phyloP scores from a whole-genome alignment of 2,113 vertebrate species.

The Campylomormyrus tamandua region DNA sequence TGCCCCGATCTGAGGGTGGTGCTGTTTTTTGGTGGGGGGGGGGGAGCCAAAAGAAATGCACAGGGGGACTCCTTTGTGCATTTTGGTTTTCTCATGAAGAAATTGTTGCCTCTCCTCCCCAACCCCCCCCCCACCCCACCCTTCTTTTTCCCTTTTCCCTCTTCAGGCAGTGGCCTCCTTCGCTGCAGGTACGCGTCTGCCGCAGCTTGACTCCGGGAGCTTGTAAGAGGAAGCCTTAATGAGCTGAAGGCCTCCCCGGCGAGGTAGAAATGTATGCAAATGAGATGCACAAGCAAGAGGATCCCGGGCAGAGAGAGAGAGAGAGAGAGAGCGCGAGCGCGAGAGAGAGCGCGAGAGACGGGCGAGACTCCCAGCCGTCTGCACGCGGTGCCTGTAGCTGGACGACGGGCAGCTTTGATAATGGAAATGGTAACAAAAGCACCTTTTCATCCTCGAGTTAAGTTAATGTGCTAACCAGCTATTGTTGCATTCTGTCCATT shows the following conservation, averaged over 20 bases:
- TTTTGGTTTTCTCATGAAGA: no score
- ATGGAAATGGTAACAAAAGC: constrained; percentile 83
- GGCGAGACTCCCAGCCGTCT: constrained; percentile 70
- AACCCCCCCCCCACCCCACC: constrained; percentile 34
- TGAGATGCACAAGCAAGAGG: constrained; percentile 90
- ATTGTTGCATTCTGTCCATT: constrained; percentile 66
- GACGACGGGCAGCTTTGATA: constrained; percentile 92
- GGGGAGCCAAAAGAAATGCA: no score
- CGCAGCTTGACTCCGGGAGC: constrained; percentile 84
- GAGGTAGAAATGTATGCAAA: constrained; percentile 94
- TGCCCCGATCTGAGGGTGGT: constrained; percentile 75
- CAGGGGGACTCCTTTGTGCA: no score
- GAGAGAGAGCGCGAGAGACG: constrained; percentile 57
- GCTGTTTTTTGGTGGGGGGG: constrained; percentile 6
- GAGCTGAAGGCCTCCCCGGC: constrained; percentile 84
- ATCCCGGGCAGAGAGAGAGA: constrained; percentile 77
- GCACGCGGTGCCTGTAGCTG: constrained; percentile 68
- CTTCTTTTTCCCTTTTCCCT: constrained; percentile 43
- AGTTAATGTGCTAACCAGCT: constrained; percentile 76
- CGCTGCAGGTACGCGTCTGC: constrained; percentile 85
- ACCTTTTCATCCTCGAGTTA: constrained; percentile 72
- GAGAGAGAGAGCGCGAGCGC: constrained; percentile 57
- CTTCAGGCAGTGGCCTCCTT: constrained; percentile 65
- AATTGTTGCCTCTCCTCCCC: neutral
- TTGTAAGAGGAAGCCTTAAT: constrained; percentile 81